Conservation (phyloP, 2,113 vertebrate genomes). For the Myotis brandtii region DNA sequence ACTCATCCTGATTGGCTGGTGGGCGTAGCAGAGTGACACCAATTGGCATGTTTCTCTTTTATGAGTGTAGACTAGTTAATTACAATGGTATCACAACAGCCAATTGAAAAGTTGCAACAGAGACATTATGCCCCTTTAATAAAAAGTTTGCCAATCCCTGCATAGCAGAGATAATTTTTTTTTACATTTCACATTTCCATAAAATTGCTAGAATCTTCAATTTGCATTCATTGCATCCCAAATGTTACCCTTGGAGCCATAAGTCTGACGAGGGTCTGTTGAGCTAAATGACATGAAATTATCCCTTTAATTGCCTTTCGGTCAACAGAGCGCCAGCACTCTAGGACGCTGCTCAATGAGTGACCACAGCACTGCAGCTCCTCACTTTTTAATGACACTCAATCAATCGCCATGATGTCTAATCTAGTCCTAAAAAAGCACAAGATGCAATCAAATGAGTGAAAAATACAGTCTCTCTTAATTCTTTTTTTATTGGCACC, state of each 20-base stretch:
- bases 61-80: not conserved
- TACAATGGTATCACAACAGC: not conserved
- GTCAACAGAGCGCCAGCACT: not conserved
- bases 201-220: not conserved
- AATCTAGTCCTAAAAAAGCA: slow-evolving; percentile 59
- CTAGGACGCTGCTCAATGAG: not conserved
- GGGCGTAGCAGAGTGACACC: too few species aligned
- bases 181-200: not conserved
- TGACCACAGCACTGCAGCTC: slow-evolving; percentile 60
- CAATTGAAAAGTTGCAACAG: not conserved
- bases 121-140: not conserved
- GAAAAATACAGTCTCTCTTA: slow-evolving; percentile 72
- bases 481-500: slow-evolving; percentile 43
- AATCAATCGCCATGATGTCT: slow-evolving; percentile 77
- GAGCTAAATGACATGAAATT: slow-evolving; percentile 69
- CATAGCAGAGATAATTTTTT: not conserved
- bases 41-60: too few species aligned
- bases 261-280: not conserved
- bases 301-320: slow-evolving; percentile 67
- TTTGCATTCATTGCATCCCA: not conserved
- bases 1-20: too few species aligned
- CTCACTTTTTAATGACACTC: slow-evolving; percentile 69
- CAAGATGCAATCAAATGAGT: slow-evolving; percentile 66
- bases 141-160: not conserved
- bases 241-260: not conserved